A percentile compares a stretch with the other conserved stretches of the same genome.
These are phyloP conservation scores for Thermophis baileyi DNA, from an alignment of 2,113 vertebrate species.

Conservation along the genomic window DNA sequence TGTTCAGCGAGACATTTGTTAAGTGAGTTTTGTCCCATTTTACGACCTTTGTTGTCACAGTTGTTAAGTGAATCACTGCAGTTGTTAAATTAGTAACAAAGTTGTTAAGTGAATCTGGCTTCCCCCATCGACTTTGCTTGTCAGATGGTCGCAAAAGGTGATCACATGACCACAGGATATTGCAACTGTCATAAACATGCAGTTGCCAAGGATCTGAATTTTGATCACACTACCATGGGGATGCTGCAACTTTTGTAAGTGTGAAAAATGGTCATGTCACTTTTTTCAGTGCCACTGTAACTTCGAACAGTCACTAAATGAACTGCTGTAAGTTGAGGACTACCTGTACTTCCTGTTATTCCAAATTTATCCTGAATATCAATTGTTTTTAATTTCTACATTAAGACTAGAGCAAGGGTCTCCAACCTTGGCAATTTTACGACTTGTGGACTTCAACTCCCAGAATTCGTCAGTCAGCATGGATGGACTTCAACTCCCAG, in stretches of 20 bases:
- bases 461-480: no score
- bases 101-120: neutral
- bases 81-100: neutral
- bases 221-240: neutral
- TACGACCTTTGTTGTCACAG: neutral
- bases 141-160: neutral
- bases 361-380: neutral
- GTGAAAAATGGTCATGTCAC: neutral
- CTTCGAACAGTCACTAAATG: neutral
- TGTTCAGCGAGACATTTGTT: neutral
- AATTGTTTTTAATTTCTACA: neutral
- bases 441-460: no score
- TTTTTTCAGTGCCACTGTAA: neutral
- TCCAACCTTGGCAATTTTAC: no score
- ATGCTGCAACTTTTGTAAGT: neutral
- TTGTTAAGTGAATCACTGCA: neutral
- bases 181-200: neutral
- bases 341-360: neutral
- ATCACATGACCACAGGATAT: neutral
- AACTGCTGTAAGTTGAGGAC: neutral
- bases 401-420: neutral
- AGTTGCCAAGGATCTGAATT: neutral
- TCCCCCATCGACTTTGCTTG: neutral
- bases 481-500: no score
- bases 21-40: neutral